Percentiles rank a stretch among this genome's conserved stretches.
phyloP scores from a whole-genome alignment of 2,888 invertebrate species.

The Hemithea aestivaria region DNA sequence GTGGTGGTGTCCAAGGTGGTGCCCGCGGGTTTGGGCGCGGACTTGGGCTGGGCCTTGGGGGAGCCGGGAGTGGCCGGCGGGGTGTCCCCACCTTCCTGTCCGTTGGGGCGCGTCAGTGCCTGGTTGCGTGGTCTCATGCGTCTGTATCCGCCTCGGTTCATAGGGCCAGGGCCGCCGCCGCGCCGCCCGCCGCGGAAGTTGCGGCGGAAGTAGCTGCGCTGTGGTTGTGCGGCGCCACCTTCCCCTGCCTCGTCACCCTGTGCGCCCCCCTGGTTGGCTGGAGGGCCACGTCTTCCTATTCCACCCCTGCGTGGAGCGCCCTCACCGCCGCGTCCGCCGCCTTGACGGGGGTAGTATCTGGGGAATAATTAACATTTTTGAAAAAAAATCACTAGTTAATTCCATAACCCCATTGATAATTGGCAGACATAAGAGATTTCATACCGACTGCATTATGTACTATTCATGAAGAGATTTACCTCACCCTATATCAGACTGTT shows the following conservation, averaged over 20 bases:
- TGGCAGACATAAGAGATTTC: no score
- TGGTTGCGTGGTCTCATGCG: slow-evolving; percentile 63
- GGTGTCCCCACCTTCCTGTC: slow-evolving; percentile 48
- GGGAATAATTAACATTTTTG: no score
- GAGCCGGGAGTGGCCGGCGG: slow-evolving; percentile 37
- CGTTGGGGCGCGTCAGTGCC: slow-evolving; percentile 50
- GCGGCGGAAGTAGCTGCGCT: slow-evolving; percentile 84
- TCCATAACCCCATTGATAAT: no score
- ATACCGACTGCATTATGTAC: no score
- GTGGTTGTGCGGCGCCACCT: slow-evolving; percentile 61
- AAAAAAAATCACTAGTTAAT: no score
- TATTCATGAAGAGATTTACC: no score
- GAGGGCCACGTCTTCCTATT: slow-evolving; percentile 79
- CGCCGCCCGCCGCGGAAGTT: slow-evolving; percentile 86
- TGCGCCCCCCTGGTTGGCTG: slow-evolving; percentile 63
- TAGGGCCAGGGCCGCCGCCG: slow-evolving; percentile 60
- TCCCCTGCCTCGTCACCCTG: slow-evolving; percentile 69
- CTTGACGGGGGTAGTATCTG: slow-evolving; percentile 72
- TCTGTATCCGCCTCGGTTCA: slow-evolving; percentile 67
- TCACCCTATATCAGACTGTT: no score
- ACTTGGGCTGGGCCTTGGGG: slow-evolving; percentile 54
- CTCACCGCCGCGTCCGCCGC: slow-evolving; percentile 74
- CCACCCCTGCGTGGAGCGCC: slow-evolving; percentile 80
- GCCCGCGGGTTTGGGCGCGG: slow-evolving; percentile 54
- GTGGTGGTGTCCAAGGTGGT: slow-evolving; percentile 68